Evolutionary conservation across 2,888 invertebrate genomes (phyloP).

Genomic region (Synanthedon formicaeformis): DNA sequence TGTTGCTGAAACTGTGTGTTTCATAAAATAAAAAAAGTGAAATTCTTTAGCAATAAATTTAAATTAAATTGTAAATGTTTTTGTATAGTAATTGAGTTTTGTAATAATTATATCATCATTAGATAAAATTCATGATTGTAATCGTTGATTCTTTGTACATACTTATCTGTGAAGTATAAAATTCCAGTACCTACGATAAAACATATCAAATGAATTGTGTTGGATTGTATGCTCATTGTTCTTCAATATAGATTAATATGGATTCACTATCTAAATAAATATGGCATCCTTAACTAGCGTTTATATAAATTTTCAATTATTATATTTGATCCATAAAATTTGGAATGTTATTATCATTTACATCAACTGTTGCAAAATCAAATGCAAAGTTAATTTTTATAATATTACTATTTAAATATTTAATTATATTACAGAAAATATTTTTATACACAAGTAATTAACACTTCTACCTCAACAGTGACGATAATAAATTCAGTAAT

Average conservation of each 20-base stretch:
- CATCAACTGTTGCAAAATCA: conserved; percentile 21
- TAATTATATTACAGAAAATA: conserved; percentile 66
- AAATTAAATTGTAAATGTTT: conserved; percentile 61
- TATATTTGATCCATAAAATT: conserved; percentile 22
- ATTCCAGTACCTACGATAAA: conserved; percentile 4
- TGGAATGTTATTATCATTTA: conserved; percentile 52
- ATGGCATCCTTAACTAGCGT: conserved; percentile 18
- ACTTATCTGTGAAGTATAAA: conserved; percentile 24
- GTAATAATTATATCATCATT: conserved; percentile 19
- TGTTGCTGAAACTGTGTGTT: conserved; percentile 59
- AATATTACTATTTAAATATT: conserved; percentile 66
- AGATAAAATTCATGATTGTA: conserved; percentile 9
- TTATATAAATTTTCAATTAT: conserved; percentile 7
- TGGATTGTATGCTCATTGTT: too few species aligned
- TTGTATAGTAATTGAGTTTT: conserved; percentile 63
- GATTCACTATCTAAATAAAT: conserved; percentile 19
- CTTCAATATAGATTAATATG: conserved; percentile 25
- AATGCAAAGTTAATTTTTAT: conserved; percentile 42
- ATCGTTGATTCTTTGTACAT: conserved; percentile 45
- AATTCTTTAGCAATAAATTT: conserved; percentile 68
- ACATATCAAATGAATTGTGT: too few species aligned
- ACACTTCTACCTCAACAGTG: conserved; percentile 62
- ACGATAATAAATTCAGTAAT: conserved; percentile 16
- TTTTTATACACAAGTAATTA: conserved; percentile 63
- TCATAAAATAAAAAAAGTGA: conserved; percentile 60